Percentiles rank a stretch among this genome's conserved stretches.
Evolutionary conservation across 1,140 invertebrate species (phyloP).

Genomic region (Gryon sp.): DNA sequence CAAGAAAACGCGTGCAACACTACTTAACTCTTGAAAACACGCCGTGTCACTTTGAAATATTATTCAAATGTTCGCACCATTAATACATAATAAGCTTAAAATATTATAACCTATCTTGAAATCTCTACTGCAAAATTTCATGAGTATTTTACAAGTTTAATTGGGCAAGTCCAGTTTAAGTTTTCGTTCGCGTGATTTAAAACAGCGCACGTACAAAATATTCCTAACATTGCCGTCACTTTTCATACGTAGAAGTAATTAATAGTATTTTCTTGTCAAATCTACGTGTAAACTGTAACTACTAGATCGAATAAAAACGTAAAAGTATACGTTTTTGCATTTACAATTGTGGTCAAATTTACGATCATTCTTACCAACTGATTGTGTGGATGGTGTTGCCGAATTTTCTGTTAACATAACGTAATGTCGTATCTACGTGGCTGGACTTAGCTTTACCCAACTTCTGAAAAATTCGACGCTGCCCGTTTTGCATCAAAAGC

Average conservation of each 20-base stretch:
- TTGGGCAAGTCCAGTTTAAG: conserved; percentile 32
- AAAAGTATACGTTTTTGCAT: not conserved
- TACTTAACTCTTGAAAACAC: not conserved
- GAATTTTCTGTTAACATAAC: conserved; percentile 64
- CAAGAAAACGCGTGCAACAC: not conserved
- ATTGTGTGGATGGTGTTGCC: conserved; percentile 8
- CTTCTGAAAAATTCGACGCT: conserved; percentile 64
- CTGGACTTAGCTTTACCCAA: conserved; percentile 49
- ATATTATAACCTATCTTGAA: conserved; percentile 9
- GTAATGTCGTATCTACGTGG: conserved; percentile 59
- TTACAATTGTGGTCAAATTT: not conserved
- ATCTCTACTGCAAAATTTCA: conserved; percentile 16
- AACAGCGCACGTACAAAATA: conserved; percentile 7
- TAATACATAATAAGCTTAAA: conserved; percentile 22
- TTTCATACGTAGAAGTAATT: conserved; percentile 2
- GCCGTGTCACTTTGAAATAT: conserved; percentile 8
- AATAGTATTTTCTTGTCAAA: conserved; percentile 12
- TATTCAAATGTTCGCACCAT: conserved; percentile 3
- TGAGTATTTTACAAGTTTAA: conserved; percentile 31
- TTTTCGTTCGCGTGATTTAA: conserved; percentile 36
- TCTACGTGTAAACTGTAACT: not conserved
- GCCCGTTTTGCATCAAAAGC: conserved; percentile 70
- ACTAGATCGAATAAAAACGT: not conserved
- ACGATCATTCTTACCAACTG: not conserved
- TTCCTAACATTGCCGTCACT: not conserved